These are phyloP conservation scores for Pachyrhynchus sulphureomaculatus DNA, from an alignment of 1,140 invertebrate species.

Conservation along the genomic window DNA sequence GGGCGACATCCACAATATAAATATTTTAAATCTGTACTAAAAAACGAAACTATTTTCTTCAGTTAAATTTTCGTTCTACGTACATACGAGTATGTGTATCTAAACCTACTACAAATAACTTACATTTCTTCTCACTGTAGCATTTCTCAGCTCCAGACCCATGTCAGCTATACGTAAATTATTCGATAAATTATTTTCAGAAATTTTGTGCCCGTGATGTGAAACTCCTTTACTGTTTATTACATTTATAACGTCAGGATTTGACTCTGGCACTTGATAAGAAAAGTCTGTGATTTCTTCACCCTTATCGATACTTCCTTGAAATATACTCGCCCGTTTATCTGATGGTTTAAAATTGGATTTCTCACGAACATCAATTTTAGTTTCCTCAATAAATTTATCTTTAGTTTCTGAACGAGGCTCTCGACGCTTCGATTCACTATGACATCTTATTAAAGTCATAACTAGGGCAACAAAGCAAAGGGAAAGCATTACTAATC, in stretches of 20 bases:
- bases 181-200: no score
- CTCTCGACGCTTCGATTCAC: slow-evolving; percentile 44
- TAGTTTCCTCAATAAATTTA: background rate
- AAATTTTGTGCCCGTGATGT: background rate
- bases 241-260: slow-evolving; percentile 72
- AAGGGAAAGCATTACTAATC: slow-evolving; percentile 57
- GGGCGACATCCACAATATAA: no score
- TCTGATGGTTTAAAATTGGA: background rate
- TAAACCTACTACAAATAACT: no score
- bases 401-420: background rate
- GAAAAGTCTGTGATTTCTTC: background rate
- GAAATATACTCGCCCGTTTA: background rate
- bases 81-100: no score
- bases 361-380: background rate
- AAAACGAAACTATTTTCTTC: no score
- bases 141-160: background rate
- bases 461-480: slow-evolving; percentile 60
- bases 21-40: no score
- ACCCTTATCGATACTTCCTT: background rate
- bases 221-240: slow-evolving; percentile 5
- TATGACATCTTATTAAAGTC: slow-evolving; percentile 59
- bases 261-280: slow-evolving; percentile 57
- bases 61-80: no score
- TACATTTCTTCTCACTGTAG: background rate
- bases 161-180: no score